These are phyloP conservation scores for Parnassius apollo DNA, from an alignment of 2,888 invertebrate genomes.

Conservation along the genomic window DNA sequence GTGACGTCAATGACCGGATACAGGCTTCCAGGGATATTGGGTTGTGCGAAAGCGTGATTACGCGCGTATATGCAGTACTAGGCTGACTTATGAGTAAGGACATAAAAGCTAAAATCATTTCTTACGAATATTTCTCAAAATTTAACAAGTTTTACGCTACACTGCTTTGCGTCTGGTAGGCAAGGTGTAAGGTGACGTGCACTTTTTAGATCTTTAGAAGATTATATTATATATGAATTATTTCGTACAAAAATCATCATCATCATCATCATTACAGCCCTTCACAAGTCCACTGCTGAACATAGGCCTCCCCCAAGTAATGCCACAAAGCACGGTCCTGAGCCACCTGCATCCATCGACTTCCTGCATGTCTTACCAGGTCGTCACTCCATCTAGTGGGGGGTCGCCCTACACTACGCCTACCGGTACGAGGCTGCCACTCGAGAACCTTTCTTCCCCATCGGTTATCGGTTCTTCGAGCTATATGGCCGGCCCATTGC, in stretches of 20 bases:
- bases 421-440: no score
- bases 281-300: no score
- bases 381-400: no score
- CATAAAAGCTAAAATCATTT: slow-evolving; percentile 19
- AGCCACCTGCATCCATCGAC: no score
- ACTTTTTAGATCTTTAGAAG: slow-evolving; percentile 59
- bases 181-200: slow-evolving; percentile 64
- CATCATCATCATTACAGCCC: no score
- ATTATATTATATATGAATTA: slow-evolving; percentile 36
- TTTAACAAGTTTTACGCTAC: slow-evolving; percentile 38
- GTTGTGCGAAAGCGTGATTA: slow-evolving; percentile 32
- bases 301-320: no score
- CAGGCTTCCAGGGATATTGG: slow-evolving; percentile 36
- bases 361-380: no score
- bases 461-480: no score
- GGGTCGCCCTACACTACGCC: no score
- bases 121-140: slow-evolving; percentile 6
- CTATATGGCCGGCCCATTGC: no score
- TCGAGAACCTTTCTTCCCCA: no score
- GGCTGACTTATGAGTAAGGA: slow-evolving; percentile 7
- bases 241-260: neutral
- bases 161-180: slow-evolving; percentile 48
- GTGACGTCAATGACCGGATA: slow-evolving; percentile 38
- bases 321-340: no score
- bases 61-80: slow-evolving; percentile 7